Base-by-base conservation (phyloP, 1,140 invertebrate genomes). In the Papilio helenus region DNA sequence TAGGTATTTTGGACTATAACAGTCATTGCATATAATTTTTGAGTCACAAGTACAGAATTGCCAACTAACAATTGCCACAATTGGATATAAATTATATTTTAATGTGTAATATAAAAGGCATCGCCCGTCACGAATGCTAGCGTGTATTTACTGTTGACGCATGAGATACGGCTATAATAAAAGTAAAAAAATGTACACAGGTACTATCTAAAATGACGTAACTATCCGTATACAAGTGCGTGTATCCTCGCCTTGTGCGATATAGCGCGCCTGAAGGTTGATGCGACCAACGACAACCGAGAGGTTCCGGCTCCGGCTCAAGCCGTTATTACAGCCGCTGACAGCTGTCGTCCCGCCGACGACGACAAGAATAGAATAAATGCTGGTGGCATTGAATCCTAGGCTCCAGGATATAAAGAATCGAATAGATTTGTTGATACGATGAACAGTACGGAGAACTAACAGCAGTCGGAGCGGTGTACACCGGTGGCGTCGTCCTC, bases 231-330 rank as follows among this genome's bases (percentile, higher is more conserved):
- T 4, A 34, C 34, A 39, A 39, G 34, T 39, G 34, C 7, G 7
- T 16, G 44, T 14, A 49, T 49, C 16, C 46, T 49, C 46, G 12
- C 3, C 46, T 16, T 49, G 46, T 49, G 46, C 46, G 16, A 49
- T 18, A 49, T 49, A 18, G 46, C 46, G 14, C 46, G 46, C 46
- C 46, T 55, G 51, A 55, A 9, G n/a, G 0, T n/a, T 55, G 18
- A 20, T 55, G 51, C 58, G 23, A 61, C 51, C 5, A 55, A 8
- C 51, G 18, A 55, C 51, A 20, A 55, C 5, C n/a, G n/a, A 9
- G 51, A 55, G 9, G 51, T 55, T 55, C 51, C 51, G 51, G 51
- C 51, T 55, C 51, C 51, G 51, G 51, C 51, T 55, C 51, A 55
- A n/a, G 51, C 51, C 51, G 51, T 55, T 55, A 55, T 55, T 55